A percentile compares a stretch with the other conserved stretches of the same genome.
These are phyloP conservation scores for Steinernema khuongi DNA, from an alignment of 1,140 invertebrate genomes.

Conservation along the genomic window DNA sequence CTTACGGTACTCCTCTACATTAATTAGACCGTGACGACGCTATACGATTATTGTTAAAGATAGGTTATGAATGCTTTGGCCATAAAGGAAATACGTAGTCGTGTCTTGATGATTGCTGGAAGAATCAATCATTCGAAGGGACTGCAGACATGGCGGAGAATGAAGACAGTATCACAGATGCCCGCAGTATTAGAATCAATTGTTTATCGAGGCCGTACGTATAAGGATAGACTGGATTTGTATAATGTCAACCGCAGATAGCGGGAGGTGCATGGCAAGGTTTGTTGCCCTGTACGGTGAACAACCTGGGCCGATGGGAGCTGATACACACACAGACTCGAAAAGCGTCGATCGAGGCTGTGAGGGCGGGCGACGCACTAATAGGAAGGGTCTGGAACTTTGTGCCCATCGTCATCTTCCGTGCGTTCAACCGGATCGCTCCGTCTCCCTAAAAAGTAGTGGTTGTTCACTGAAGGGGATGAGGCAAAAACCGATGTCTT, in stretches of 20 bases:
- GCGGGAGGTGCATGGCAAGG: conserved; percentile 38
- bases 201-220: no score
- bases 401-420: conserved; percentile 35
- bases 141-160: no score
- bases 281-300: conserved; percentile 47
- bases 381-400: conserved; percentile 38
- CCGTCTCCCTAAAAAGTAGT: conserved; percentile 41
- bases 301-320: conserved; percentile 40
- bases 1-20: no score
- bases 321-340: conserved; percentile 44
- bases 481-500: conserved; percentile 42
- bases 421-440: conserved; percentile 35
- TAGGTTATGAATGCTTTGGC: no score
- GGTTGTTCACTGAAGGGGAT: neutral
- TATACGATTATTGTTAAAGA: no score
- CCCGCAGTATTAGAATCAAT: no score
- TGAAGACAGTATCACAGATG: no score
- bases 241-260: conserved; percentile 44
- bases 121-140: neutral
- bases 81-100: no score
- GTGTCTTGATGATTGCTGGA: no score
- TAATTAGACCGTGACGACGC: no score
- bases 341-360: conserved; percentile 50
- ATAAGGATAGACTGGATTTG: no score
- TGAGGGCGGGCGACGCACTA: conserved; percentile 47